Base-by-base conservation (phyloP, 2,888 invertebrate species). In the Tiphia femorata region DNA sequence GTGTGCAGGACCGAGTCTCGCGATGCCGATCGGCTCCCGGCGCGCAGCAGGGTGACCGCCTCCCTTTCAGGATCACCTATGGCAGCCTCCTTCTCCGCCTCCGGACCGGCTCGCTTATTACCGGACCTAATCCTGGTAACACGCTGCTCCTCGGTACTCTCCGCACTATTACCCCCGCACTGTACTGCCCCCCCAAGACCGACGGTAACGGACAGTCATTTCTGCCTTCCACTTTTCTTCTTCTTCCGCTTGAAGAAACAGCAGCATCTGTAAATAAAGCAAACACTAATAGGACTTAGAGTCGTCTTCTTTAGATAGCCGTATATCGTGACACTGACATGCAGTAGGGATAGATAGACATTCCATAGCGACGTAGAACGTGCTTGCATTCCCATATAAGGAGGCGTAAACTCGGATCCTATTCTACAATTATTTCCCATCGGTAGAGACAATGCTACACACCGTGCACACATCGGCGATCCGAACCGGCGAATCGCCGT, bases 181-280 rank as follows among this genome's bases (percentile, higher is more conserved):
- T 81, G 81, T 73, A 79, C 72, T 62, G 64, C 60, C 84, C 88
- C 89, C 78, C 88, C 88, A 83, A 87, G 88, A 84, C 88, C 88
- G 84, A 88, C 87, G 78, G 87, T 87, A 84, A 87, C 87, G 81
- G 88, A 91, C 91, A 92, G 93, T 94, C 93, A 94, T 91, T 94
- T 94, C 87, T 92, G 92, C 83, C 93, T 91, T 71, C 91, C 90
- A 84, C 92, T 92, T 91, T 97, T 96, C 92, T 97, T 97, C 94
- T 97, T 97, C 94, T 96, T 97, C 86, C 96, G 92, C 87, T 96
- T 96, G 90, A 96, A 96, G 91, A 97, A 98, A 88, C 97, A 98
- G 88, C 98, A 98, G 90, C 97, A 97, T 88, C 97, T 97, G 87
- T 84, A 90, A 89, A 86, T 79, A 80, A 86, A 84, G 78, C 81